Evolutionary conservation across 1,140 invertebrate species (phyloP), one percentile per base, ranked within the genome.

Genomic region (Sycophaga agraensis): DNA sequence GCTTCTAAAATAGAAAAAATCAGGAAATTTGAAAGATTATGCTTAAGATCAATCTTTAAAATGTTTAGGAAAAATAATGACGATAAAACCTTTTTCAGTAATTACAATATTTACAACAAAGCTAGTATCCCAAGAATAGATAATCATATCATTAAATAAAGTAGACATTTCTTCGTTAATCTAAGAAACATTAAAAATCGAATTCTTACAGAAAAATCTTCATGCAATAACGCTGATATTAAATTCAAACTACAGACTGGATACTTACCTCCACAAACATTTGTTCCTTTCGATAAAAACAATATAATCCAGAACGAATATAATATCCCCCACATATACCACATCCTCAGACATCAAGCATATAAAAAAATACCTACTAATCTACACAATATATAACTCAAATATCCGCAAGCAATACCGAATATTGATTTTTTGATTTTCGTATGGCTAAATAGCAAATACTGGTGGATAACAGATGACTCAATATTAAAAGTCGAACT

Each of bases 51-150:
- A 4, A 4, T 2, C 9, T 14, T 50, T 1, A 19, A 50, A 6
- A 7, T 34, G 5, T 34, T 6, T 6, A 34, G 48, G 34, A 16
- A 50, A 16, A 8, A 31, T 2, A 12, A 17, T 0, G 19, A 8
- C 16, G 35, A 35, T 12, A 11, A 35, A 9, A n/a, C 9, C 14
- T 19, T 50, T 2, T n/a, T 7, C 4, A 60, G 40, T 11, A 60
- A 40, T 28, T 2, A 9, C 22, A 34, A 8, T 2, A 39, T 50
- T 4, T 56, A 56, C 21, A 50, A 63, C 11, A 31, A 0, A 28
- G 59, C 53, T 4, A 34, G 42, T 0, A 56, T 61, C 24, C 59
- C 50, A 1, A 48, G 51, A 49, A 56, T 62, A 5, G 51, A 55
- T 42, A 54, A 39, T 39, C 55, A 39, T 9, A 62, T 62, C 2